Percentiles rank a stretch among this genome's conserved stretches.
These are phyloP conservation scores for Steinernema feltiae DNA, from an alignment of 1,140 invertebrate species.

Conservation along the genomic window DNA sequence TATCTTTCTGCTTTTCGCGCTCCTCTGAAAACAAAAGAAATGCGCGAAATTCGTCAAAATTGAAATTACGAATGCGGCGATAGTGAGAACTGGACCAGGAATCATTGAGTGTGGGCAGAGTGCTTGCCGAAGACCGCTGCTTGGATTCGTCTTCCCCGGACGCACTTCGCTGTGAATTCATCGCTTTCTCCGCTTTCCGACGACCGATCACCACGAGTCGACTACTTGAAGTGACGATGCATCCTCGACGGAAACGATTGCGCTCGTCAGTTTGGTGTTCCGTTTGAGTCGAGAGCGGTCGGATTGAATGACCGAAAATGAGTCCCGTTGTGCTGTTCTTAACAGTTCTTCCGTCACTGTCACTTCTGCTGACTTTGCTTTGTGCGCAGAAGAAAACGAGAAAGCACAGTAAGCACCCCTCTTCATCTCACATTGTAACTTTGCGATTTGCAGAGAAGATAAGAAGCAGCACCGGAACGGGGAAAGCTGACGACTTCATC, in stretches of 20 bases:
- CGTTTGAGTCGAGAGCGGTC: too few species aligned
- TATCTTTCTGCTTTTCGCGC: not conserved
- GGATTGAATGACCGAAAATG: not conserved
- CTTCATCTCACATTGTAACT: too few species aligned
- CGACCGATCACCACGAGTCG: not conserved
- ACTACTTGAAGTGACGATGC: not conserved
- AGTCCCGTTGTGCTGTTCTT: not conserved
- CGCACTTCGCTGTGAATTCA: not conserved
- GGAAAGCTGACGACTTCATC: not conserved
- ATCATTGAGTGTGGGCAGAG: not conserved
- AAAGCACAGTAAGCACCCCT: too few species aligned
- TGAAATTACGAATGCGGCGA: not conserved
- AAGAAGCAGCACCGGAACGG: too few species aligned
- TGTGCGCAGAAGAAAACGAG: too few species aligned
- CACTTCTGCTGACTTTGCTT: not conserved
- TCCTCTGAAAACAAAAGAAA: not conserved
- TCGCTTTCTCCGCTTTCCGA: not conserved
- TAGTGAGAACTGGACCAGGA: slow-evolving; percentile 1
- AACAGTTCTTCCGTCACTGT: not conserved
- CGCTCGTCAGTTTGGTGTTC: too few species aligned
- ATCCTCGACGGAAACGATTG: too few species aligned
- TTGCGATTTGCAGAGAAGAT: too few species aligned
- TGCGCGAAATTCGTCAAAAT: too few species aligned
- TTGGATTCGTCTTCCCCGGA: not conserved
- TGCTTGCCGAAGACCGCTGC: not conserved